Conservation (phyloP, 2,888 invertebrate genomes). For the Epinotia brunnichana region DNA sequence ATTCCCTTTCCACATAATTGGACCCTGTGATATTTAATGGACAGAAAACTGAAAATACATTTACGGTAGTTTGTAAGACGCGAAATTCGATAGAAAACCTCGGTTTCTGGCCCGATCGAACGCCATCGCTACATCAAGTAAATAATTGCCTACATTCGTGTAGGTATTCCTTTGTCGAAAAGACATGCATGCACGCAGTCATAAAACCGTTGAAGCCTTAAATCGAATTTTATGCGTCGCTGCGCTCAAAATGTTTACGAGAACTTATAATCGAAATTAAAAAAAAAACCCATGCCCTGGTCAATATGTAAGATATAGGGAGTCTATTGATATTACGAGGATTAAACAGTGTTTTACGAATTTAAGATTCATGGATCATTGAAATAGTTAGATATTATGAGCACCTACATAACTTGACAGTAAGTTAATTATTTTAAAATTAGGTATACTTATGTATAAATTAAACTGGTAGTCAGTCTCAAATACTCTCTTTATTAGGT, state of each 20-base stretch:
- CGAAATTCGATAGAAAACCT: too few species aligned
- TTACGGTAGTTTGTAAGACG: background rate
- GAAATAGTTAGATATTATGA: constrained; percentile 26
- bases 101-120: background rate
- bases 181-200: background rate
- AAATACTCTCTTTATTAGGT: too few species aligned
- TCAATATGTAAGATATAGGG: background rate
- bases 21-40: too few species aligned
- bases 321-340: background rate
- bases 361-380: background rate
- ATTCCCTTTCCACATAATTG: too few species aligned
- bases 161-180: background rate
- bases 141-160: background rate
- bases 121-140: background rate
- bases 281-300: constrained; percentile 2
- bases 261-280: constrained; percentile 1
- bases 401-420: constrained; percentile 29
- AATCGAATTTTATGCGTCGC: constrained; percentile 22
- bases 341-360: background rate
- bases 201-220: constrained; percentile 10
- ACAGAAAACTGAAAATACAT: background rate
- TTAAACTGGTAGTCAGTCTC: too few species aligned
- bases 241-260: background rate
- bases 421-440: constrained; percentile 23
- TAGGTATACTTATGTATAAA: too few species aligned